Evolutionary conservation across 2,113 vertebrate genomes (phyloP), one percentile per base, ranked within the genome.

Genomic region (Psettodes erumei): DNA sequence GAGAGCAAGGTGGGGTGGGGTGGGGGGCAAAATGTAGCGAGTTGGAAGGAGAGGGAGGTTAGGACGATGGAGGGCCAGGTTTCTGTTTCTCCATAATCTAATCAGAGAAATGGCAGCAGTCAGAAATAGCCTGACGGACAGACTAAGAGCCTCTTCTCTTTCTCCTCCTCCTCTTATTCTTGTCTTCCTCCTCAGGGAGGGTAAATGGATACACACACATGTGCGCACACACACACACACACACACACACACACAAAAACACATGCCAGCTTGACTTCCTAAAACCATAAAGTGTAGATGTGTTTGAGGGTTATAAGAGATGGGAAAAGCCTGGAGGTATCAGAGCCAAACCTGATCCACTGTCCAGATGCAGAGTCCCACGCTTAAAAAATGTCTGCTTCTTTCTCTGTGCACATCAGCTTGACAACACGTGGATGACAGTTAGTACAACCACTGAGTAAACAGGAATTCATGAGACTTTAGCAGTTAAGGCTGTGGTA

Each of bases 21-120:
- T 74, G 75, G 78, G 28, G 75, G 87, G 85, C 23, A 15, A 82
- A 84, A 62, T 67, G 64, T 25, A 75, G 80, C 16, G 54, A 79
- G 86, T 87, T 74, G 59, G 83, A 79, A 51, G 38, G 72, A 75
- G 86, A 88, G 80, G 82, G 84, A 87, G 82, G 88, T 72, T 86
- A 68, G 85, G 78, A 89, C 75, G 86, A 90, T 89, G 87, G 88
- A 88, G 87, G 83, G 87, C 84, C 88, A 88, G 92, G 91, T 93
- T 92, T 92, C 87, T 92, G 90, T 92, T 92, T 93, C 92, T 89
- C 88, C 79, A 79, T 93, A 93, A 93, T 93, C 90, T 90, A 92
- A 93, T 93, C 88, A 92, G 90, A 92, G 92, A 91, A 93, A 93
- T 93, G 92, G 92, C 88, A 91, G 90, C 90, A 93, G 91, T 92